Conservation (phyloP, 2,797 vertebrate species). For the Syndactyla subalaris region DNA sequence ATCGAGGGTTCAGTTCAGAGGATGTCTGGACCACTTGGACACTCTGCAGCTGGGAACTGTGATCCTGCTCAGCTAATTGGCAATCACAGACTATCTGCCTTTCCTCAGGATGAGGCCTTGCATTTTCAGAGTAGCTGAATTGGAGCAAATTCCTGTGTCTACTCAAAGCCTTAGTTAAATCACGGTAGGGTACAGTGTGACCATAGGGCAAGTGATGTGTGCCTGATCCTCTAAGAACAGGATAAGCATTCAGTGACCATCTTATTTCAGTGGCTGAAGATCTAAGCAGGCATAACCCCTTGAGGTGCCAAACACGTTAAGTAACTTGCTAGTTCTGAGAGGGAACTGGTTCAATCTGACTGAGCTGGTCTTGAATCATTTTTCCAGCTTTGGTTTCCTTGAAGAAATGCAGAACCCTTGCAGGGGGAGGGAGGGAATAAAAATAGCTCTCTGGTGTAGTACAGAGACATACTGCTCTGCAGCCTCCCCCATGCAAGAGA, state of each 20-base stretch:
- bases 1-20: background rate
- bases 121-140: background rate
- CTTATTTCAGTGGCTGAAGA: background rate
- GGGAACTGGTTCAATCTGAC: background rate
- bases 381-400: conserved; percentile 40
- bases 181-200: background rate
- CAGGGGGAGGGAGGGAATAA: background rate
- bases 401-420: conserved; percentile 23
- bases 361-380: conserved; percentile 18
- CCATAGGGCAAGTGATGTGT: background rate
- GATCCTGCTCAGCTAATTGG: background rate
- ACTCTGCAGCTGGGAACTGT: background rate
- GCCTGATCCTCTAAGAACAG: background rate
- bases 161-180: background rate
- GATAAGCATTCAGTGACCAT: background rate
- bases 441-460: conserved; percentile 31
- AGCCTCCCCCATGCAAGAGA: background rate
- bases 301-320: background rate
- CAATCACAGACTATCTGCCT: rapidly evolving
- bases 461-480: background rate
- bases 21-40: background rate
- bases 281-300: background rate
- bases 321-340: background rate
- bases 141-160: background rate
- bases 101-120: background rate